Percentiles rank a stretch among this genome's conserved stretches.
These are phyloP conservation scores for Euwallacea fornicatus DNA, from an alignment of 1,140 invertebrate species.

Conservation along the genomic window DNA sequence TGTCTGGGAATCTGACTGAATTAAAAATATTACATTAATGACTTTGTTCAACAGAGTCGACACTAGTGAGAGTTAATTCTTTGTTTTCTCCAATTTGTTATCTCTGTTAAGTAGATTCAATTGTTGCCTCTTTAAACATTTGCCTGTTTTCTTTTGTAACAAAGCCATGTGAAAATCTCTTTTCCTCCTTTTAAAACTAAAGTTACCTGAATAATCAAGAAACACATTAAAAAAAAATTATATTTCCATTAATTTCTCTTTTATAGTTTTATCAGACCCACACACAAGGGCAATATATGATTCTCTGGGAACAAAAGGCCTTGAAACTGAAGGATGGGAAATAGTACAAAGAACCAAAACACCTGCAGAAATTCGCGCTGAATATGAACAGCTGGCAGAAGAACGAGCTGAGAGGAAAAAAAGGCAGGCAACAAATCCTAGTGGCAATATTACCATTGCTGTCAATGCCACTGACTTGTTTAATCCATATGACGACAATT, in stretches of 20 bases:
- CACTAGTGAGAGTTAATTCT: too few relatives aligned
- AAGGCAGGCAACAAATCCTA: slow-evolving; percentile 87
- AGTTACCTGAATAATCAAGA: not conserved
- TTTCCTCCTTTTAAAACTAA: not conserved
- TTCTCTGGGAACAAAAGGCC: slow-evolving; percentile 73
- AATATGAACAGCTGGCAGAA: slow-evolving; percentile 82
- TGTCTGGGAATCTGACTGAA: too few relatives aligned
- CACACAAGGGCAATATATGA: slow-evolving; percentile 82
- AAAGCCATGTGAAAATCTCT: too few relatives aligned
- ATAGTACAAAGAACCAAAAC: slow-evolving; percentile 87
- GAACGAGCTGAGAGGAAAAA: slow-evolving; percentile 82
- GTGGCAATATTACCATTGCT: slow-evolving; percentile 81
- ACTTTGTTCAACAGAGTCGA: too few relatives aligned
- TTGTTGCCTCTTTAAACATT: too few relatives aligned
- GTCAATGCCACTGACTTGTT: slow-evolving; percentile 95
- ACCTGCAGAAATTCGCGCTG: slow-evolving; percentile 90
- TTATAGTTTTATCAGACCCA: slow-evolving; percentile 72
- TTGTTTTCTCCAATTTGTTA: too few relatives aligned
- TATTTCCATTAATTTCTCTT: too few relatives aligned
- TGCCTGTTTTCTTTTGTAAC: too few relatives aligned
- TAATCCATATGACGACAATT: slow-evolving; percentile 70
- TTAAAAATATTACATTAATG: too few relatives aligned
- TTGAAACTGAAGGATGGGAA: slow-evolving; percentile 91
- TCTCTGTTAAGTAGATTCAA: too few relatives aligned
- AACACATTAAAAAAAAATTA: too few relatives aligned